phyloP scores from a whole-genome alignment of 2,113 vertebrate genomes.

The Serilophus lunatus region DNA sequence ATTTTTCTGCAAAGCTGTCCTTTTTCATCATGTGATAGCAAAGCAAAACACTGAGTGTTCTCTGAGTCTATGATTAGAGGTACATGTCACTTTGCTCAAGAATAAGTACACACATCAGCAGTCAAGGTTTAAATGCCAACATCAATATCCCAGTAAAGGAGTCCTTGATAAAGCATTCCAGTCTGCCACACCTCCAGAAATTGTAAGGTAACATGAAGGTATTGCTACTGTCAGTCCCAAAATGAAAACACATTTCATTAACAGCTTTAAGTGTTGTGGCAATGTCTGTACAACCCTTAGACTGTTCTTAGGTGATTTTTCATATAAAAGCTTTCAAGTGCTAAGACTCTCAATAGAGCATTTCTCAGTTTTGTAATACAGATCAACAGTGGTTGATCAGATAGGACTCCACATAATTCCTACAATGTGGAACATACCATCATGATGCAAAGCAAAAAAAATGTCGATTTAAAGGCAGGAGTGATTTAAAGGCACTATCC shows the following conservation, averaged over 20 bases:
- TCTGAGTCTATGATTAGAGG: neutral
- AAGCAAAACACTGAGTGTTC: neutral
- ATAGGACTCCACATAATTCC: neutral
- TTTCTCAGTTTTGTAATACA: neutral
- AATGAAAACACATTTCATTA: no score
- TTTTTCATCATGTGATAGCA: neutral
- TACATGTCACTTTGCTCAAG: neutral
- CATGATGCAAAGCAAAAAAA: neutral
- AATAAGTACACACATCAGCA: neutral
- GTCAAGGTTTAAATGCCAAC: neutral
- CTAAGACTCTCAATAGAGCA: neutral
- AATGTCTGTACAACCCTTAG: neutral
- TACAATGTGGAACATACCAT: neutral
- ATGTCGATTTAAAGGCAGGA: neutral
- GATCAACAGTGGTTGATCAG: neutral
- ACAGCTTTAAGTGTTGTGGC: neutral
- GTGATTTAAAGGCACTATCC: neutral
- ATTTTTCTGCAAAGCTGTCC: neutral
- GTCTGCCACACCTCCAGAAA: neutral
- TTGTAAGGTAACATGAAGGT: neutral
- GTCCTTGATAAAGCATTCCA: neutral
- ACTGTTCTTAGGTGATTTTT: neutral
- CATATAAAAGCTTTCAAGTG: neutral
- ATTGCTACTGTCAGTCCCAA: neutral
- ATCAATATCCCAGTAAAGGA: neutral